Base-by-base conservation (phyloP, 2,888 invertebrate species). In the Zaprionus bogoriensis region DNA sequence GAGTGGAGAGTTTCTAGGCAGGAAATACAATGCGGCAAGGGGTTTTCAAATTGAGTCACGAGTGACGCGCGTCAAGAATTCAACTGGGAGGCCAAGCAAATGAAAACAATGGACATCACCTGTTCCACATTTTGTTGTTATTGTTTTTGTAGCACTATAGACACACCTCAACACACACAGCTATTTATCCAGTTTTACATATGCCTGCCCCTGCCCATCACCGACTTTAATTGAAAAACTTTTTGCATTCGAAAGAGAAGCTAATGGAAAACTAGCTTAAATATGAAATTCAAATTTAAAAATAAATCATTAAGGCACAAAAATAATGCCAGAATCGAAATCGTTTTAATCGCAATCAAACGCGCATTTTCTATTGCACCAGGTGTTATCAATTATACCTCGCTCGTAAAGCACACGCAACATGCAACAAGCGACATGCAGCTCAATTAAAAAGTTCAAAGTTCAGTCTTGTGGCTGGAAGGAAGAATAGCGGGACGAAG, bases 191-290 rank as follows among this genome's bases (percentile, higher is more conserved):
- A n/a, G n/a, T n/a, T n/a, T n/a, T n/a, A n/a, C n/a, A n/a, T n/a
- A n/a, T n/a, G n/a, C 51, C 23, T n/a, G 6, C 23, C 22, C n/a
- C 12, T 3, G 7, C 20, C 7, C 23, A 50, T 10, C 2, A 12
- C 4, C 20, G 19, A 41, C 41, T 41, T 72, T 74, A 75, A 74
- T 74, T 75, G 72, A 72, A 74, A 74, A 75, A 75, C 76, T 74
- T 75, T 70, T 51, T 57, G 57, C 57, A 50, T 36, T 39, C 32
- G 50, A 71, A 47, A 41, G n/a, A n/a, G n/a, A n/a, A n/a, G n/a
- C n/a, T n/a, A n/a, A n/a, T n/a, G n/a, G n/a, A n/a, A n/a, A n/a
- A n/a, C n/a, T n/a, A n/a, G n/a, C n/a, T n/a, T n/a, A n/a, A n/a
- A n/a, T n/a, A n/a, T n/a, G n/a, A n/a, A n/a, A n/a, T n/a, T n/a